These are phyloP conservation scores for Lepisosteus oculatus DNA, from an alignment of 2,113 vertebrate species.

Conservation along the genomic window DNA sequence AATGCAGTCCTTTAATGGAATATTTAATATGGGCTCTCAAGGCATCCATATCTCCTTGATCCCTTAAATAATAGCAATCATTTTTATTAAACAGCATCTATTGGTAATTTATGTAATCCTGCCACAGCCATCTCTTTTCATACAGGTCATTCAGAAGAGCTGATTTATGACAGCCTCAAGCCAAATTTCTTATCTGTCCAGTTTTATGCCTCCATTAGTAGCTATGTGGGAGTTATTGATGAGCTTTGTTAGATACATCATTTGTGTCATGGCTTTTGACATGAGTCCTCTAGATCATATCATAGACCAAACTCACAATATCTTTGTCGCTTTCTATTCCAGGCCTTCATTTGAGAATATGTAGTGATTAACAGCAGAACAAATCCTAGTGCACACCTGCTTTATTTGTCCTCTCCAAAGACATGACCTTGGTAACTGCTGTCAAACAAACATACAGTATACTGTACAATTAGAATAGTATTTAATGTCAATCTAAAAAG, in stretches of 20 bases:
- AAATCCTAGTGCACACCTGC: no score
- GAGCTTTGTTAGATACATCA: constrained; percentile 58
- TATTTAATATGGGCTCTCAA: constrained; percentile 36
- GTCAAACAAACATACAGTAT: no score
- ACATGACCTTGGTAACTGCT: no score
- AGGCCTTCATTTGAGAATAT: no score
- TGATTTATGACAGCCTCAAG: constrained; percentile 62
- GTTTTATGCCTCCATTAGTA: constrained; percentile 66
- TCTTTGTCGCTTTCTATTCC: no score
- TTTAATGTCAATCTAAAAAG: no score
- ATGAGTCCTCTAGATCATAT: constrained; percentile 49
- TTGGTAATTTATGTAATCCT: constrained; percentile 52
- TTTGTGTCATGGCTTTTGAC: constrained; percentile 59
- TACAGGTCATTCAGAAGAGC: constrained; percentile 53
- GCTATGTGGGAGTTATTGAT: constrained; percentile 65
- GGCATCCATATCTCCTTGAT: constrained; percentile 25
- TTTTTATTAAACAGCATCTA: constrained; percentile 28
- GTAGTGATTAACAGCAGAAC: no score
- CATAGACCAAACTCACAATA: constrained; percentile 19
- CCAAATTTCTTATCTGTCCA: constrained; percentile 63
- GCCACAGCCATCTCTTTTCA: constrained; percentile 47
- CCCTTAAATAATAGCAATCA: constrained; percentile 49
- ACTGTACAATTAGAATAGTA: no score
- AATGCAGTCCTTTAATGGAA: constrained; percentile 18
- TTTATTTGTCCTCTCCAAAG: no score